A percentile compares a stretch with the other conserved stretches of the same genome.
phyloP scores from a whole-genome alignment of 2,113 vertebrate species.

The Peromyscus polionotus region DNA sequence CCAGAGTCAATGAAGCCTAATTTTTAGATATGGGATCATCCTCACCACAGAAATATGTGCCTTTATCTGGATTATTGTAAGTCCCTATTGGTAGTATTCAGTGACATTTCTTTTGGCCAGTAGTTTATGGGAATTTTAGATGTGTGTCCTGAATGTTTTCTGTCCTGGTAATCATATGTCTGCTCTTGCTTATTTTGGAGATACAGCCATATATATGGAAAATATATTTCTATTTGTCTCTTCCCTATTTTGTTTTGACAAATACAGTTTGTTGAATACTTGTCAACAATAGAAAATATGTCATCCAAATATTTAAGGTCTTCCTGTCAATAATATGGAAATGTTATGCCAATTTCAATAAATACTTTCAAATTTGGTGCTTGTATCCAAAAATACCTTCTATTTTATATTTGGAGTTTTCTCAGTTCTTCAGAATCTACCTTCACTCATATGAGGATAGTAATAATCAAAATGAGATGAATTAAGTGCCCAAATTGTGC shows the following conservation, averaged over 20 bases:
- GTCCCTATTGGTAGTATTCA: slow-evolving; percentile 47
- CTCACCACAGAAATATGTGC: slow-evolving; percentile 22
- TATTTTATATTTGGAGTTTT: neutral
- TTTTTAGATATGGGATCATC: slow-evolving; percentile 32
- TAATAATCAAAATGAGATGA: neutral
- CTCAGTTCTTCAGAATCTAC: neutral
- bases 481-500: neutral
- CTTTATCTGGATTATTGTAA: neutral
- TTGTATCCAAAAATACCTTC: neutral
- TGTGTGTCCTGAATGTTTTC: slow-evolving; percentile 11
- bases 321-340: neutral
- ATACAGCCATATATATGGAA: neutral
- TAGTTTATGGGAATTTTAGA: slow-evolving; percentile 21
- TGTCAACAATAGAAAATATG: neutral
- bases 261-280: slow-evolving; percentile 1
- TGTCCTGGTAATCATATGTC: slow-evolving; percentile 45
- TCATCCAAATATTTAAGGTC: neutral
- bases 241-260: slow-evolving; percentile 51
- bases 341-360: neutral
- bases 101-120: slow-evolving; percentile 46
- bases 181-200: neutral
- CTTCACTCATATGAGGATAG: neutral
- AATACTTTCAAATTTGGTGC: neutral
- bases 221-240: slow-evolving; percentile 55
- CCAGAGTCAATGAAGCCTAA: neutral